phyloP scores from a whole-genome alignment of 2,888 invertebrate species.

The Sphecodes monilicornis region DNA sequence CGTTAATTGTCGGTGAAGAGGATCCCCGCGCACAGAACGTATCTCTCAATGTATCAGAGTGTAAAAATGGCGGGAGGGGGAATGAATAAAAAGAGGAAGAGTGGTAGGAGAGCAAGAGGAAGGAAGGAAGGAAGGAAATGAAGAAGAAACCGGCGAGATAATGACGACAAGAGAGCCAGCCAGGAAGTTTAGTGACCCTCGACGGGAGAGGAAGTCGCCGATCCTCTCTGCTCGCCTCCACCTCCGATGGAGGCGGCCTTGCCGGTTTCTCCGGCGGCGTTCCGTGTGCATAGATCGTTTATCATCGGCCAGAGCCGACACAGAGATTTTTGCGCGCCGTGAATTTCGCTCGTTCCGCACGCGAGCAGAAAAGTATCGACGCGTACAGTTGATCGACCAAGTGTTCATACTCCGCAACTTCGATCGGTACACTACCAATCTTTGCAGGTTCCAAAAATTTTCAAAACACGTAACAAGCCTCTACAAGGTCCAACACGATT shows the following conservation, averaged over 20 bases:
- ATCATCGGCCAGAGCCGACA: background rate
- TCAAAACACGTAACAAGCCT: background rate
- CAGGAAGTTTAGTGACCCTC: slow-evolving; percentile 40
- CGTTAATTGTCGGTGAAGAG: background rate
- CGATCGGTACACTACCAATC: background rate
- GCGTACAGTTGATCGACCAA: background rate
- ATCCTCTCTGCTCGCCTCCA: background rate
- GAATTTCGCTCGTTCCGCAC: background rate
- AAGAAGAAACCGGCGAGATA: slow-evolving; percentile 30
- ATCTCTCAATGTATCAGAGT: background rate
- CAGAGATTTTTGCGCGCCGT: background rate
- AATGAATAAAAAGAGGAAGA: background rate
- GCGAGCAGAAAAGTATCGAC: background rate
- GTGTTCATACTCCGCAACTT: background rate
- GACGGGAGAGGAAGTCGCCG: slow-evolving; percentile 13
- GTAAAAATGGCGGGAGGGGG: background rate
- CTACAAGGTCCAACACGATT: background rate
- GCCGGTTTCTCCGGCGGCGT: slow-evolving; percentile 8
- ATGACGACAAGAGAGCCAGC: slow-evolving; percentile 24
- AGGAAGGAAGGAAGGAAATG: slow-evolving; percentile 4
- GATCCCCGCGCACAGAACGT: background rate
- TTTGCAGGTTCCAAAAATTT: background rate
- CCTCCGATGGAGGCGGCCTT: slow-evolving; percentile 1
- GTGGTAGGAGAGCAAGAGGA: background rate
- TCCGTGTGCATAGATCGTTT: background rate